A percentile compares a stretch with the other conserved stretches of the same genome.
Conservation (phyloP, 2,888 invertebrate genomes). For the Cremastinae sp. region DNA sequence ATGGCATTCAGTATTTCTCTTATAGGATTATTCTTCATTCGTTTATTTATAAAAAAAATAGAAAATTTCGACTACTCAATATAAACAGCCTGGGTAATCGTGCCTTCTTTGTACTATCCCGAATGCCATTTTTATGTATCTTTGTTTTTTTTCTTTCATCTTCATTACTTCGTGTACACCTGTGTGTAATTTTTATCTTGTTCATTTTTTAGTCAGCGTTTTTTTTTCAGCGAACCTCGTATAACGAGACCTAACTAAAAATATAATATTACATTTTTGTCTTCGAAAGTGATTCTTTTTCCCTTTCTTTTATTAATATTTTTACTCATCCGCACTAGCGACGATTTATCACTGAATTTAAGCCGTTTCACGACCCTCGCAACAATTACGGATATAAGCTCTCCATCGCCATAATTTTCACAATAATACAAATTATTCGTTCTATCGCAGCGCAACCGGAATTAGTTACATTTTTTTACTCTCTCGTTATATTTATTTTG, state of each 20-base stretch:
- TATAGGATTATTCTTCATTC: constrained; percentile 76
- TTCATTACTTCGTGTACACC: constrained; percentile 28
- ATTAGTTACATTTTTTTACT: constrained; percentile 4
- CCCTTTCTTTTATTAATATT: constrained; percentile 40
- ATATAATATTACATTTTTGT: constrained; percentile 73
- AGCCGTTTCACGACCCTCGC: constrained; percentile 66
- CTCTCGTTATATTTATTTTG: background rate
- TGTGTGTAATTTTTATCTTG: constrained; percentile 33
- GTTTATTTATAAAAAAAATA: constrained; percentile 78
- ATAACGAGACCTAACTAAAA: constrained; percentile 75
- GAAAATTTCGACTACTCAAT: constrained; percentile 79
- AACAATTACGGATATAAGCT: constrained; percentile 57
- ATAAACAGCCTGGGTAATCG: constrained; percentile 76
- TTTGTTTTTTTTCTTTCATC: constrained; percentile 48
- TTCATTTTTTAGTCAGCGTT: constrained; percentile 43
- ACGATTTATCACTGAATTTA: constrained; percentile 64
- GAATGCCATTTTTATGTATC: constrained; percentile 78
- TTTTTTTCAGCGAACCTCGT: constrained; percentile 42
- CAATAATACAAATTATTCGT: background rate
- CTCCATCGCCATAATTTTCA: background rate
- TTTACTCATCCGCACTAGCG: constrained; percentile 65
- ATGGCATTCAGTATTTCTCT: constrained; percentile 79
- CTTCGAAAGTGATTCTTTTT: constrained; percentile 45
- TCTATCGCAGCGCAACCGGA: background rate
- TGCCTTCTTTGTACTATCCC: constrained; percentile 78